phyloP scores from a whole-genome alignment of 2,113 vertebrate genomes.

The Elephantulus edwardii region DNA sequence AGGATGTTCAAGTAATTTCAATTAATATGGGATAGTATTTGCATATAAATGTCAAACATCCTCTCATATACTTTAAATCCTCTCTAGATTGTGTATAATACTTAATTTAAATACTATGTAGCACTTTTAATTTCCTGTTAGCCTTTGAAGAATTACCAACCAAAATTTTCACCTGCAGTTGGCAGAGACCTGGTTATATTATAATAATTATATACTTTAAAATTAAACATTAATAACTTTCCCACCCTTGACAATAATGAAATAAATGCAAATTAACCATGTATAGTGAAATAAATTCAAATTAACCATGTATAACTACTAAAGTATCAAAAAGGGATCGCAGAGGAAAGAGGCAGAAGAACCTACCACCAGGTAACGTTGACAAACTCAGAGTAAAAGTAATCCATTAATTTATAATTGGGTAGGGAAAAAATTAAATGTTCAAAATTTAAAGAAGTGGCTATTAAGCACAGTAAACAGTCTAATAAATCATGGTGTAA shows the following conservation, averaged over 20 bases:
- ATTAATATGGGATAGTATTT: background rate
- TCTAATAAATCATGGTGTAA: background rate
- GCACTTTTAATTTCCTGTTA: no score
- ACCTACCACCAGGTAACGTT: constrained; percentile 7
- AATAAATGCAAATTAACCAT: constrained; percentile 40
- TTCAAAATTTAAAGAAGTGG: background rate
- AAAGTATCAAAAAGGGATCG: background rate
- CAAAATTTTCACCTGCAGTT: background rate
- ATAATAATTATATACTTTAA: constrained; percentile 19
- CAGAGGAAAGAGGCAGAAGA: background rate
- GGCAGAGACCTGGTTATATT: background rate
- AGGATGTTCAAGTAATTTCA: background rate
- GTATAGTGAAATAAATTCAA: constrained; percentile 50
- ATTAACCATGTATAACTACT: background rate
- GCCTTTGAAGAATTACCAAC: no score
- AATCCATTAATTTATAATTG: background rate
- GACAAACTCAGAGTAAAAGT: constrained; percentile 12
- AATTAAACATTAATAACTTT: constrained; percentile 50
- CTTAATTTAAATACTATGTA: background rate
- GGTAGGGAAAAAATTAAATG: background rate
- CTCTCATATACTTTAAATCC: background rate
- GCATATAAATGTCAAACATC: background rate
- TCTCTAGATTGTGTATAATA: background rate
- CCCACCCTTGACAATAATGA: constrained; percentile 25
- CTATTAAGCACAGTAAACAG: constrained; percentile 8